A percentile compares a stretch with the other conserved stretches of the same genome.
Conservation (phyloP, 2,888 invertebrate genomes). For the Stenodema calcarata region DNA sequence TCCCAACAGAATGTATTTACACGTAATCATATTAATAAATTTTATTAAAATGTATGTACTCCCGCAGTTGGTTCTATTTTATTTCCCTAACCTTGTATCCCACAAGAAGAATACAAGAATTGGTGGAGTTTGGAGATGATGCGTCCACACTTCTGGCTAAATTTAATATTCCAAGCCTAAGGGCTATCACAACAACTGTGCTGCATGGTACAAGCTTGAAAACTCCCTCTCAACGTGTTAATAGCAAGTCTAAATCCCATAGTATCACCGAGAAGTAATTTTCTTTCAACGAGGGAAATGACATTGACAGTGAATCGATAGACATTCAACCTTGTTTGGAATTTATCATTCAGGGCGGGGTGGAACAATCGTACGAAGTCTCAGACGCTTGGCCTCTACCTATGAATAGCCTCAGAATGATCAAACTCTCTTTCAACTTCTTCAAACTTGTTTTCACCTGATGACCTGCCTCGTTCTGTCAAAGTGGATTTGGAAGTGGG, state of each 20-base stretch:
- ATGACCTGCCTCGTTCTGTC: too few species aligned
- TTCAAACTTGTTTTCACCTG: neutral
- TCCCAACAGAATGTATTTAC: too few species aligned
- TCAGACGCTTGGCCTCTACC: neutral
- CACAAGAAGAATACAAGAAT: too few species aligned
- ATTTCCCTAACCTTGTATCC: too few species aligned
- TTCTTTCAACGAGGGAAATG: neutral
- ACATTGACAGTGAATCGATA: neutral
- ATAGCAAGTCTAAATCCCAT: neutral
- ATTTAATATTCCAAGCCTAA: too few species aligned
- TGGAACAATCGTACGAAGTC: neutral
- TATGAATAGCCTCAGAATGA: neutral
- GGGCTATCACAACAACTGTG: neutral
- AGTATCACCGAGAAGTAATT: neutral
- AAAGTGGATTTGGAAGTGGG: too few species aligned
- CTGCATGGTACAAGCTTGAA: neutral
- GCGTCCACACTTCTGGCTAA: too few species aligned
- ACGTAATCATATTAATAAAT: too few species aligned
- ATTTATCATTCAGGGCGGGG: neutral
- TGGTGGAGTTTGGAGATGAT: too few species aligned
- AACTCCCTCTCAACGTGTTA: neutral
- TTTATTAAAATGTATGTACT: too few species aligned
- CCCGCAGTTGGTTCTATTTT: too few species aligned
- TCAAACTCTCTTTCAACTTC: neutral
- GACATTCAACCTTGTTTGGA: neutral